Percentiles rank a stretch among this genome's conserved stretches.
These are phyloP conservation scores for Tetrax tetrax DNA, from an alignment of 2,113 vertebrate species.

Conservation along the genomic window DNA sequence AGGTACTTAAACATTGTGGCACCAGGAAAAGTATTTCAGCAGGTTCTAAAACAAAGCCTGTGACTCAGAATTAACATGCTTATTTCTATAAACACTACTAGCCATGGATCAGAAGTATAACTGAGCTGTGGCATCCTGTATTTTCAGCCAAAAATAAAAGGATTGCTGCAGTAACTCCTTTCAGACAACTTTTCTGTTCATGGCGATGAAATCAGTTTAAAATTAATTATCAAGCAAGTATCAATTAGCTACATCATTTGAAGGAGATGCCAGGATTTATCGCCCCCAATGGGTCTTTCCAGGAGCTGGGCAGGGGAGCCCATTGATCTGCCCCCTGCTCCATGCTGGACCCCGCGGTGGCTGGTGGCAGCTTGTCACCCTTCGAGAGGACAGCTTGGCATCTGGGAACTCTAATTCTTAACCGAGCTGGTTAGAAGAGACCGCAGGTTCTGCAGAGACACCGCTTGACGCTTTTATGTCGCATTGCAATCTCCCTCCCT, in stretches of 20 bases:
- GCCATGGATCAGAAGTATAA: neutral
- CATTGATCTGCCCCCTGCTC: rapidly evolving
- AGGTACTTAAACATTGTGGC: neutral
- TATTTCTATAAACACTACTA: neutral
- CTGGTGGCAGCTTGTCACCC: neutral
- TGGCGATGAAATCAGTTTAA: neutral
- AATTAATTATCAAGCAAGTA: neutral
- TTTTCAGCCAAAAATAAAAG: neutral
- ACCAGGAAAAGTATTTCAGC: neutral
- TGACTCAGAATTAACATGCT: neutral
- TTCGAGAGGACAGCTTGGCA: neutral
- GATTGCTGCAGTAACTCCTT: neutral
- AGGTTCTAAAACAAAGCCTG: neutral
- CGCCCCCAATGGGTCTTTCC: neutral
- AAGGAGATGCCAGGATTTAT: neutral
- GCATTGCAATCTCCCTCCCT: neutral
- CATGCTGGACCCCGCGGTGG: rapidly evolving
- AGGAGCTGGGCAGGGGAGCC: neutral
- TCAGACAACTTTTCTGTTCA: neutral
- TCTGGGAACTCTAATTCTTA: neutral
- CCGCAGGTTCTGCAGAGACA: neutral
- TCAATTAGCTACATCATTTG: neutral
- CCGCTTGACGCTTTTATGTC: neutral
- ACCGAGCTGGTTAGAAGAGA: neutral
- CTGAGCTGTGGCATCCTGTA: neutral